Evolutionary conservation across 2,113 vertebrate genomes (phyloP).

Genomic region (Rafetus swinhoei): DNA sequence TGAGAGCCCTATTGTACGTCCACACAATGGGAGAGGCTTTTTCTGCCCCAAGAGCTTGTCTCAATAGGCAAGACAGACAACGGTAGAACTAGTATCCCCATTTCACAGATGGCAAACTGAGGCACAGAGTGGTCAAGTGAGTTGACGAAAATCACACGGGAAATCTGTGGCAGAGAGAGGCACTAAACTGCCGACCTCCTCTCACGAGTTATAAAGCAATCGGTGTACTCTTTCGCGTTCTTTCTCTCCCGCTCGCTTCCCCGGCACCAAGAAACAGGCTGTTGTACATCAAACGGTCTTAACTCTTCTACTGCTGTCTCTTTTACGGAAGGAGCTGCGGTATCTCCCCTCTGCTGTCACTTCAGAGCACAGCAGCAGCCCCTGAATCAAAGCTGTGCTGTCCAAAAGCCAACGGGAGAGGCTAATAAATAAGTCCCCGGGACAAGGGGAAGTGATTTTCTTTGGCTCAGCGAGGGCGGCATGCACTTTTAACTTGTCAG

Average conservation of each 20-base stretch:
- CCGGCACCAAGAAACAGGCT: background rate
- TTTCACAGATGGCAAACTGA: background rate
- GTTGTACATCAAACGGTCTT: background rate
- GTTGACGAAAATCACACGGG: background rate
- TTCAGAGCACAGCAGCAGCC: background rate
- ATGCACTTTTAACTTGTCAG: rapidly evolving
- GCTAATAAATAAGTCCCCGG: background rate
- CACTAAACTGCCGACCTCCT: background rate
- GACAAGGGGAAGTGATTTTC: rapidly evolving
- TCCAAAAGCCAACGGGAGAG: background rate
- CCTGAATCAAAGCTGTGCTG: background rate
- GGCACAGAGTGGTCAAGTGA: background rate
- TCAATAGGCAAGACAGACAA: background rate
- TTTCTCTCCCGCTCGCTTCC: background rate
- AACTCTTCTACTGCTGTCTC: background rate
- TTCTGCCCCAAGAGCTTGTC: background rate
- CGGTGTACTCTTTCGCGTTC: background rate
- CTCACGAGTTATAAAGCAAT: background rate
- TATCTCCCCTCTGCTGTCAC: background rate
- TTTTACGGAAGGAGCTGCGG: background rate
- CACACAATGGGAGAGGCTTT: background rate
- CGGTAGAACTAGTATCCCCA: background rate
- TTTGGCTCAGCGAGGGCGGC: background rate
- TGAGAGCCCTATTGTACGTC: background rate
- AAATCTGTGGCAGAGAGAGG: background rate